Base-by-base conservation (phyloP, 2,888 invertebrate genomes). In the Epinotia nisella region DNA sequence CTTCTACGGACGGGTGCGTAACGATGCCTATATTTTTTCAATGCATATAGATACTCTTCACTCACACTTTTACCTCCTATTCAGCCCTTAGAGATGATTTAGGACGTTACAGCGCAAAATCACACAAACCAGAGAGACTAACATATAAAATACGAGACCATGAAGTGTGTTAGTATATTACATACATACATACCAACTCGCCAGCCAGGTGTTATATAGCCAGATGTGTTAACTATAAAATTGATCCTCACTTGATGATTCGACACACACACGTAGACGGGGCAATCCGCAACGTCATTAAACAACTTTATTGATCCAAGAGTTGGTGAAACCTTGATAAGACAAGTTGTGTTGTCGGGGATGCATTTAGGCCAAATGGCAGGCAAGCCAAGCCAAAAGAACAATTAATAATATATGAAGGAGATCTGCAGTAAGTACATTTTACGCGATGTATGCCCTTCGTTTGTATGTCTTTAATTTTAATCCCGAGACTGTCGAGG, bases 201-300 rank as follows among this genome's bases (percentile, higher is more conserved):
- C 41, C 3, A 19, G 55, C 65, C 55, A 66, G 66, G 55, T 66
- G 66, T 24, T 55, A 56, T 55, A 56, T 66, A 41, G 15, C 61
- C 67, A 72, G 60, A 61, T 68, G 72, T 55, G 67, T 56, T 49
- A 39, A 62, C 67, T 61, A 72, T 72, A 72, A 72, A 72, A 68
- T 41, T 55, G 45, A 10, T 71, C 3, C 29, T 17, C 21, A n/a
- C 61, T 55, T 66, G 65, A 41, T 21, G 49, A 45, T 59, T 29
- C 19, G 55, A 56, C 21, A 66, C 41, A 66, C 41, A 39, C 21
- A 4, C 21, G 21, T 29, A 65, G 29, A n/a, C 24, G 56, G 39
- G 21, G 17, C 55, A 41, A 66, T 41, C 24, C 55, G 55, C 39
- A 41, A 21, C 19, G 19, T 21, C 1, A 55, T 29, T 55, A 41